phyloP scores from a whole-genome alignment of 2,113 vertebrate genomes.

The Todiramphus saurophagus region DNA sequence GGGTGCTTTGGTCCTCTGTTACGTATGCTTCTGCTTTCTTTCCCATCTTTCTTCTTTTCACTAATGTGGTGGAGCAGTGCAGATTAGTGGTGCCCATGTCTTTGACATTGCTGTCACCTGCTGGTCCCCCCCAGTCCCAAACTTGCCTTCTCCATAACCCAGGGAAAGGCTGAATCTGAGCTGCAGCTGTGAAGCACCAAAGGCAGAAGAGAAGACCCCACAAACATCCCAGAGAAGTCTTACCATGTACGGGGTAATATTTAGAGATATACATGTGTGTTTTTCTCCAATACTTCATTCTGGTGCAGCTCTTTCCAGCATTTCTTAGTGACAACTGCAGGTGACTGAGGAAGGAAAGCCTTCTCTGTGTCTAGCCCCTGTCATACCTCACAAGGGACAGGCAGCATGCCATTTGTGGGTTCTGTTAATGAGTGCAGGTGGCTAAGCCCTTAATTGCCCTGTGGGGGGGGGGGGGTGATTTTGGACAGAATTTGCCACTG shows the following conservation, averaged over 20 bases:
- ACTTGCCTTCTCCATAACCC: background rate
- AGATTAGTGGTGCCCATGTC: accelerated
- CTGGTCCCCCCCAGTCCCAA: background rate
- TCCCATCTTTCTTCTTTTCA: background rate
- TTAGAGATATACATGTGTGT: accelerated
- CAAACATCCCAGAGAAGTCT: background rate
- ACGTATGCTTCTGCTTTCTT: background rate
- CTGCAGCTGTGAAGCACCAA: background rate
- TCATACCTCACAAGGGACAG: accelerated
- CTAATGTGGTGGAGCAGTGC: background rate
- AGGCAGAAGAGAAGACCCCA: background rate
- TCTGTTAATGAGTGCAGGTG: background rate
- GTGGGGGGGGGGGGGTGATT: background rate
- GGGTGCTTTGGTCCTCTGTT: background rate
- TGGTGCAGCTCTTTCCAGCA: background rate
- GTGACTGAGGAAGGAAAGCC: background rate
- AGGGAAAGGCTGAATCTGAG: background rate
- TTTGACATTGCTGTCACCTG: background rate
- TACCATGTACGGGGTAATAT: accelerated
- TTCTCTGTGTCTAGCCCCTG: accelerated
- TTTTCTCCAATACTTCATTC: background rate
- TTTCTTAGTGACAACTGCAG: background rate
- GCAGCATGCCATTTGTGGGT: accelerated
- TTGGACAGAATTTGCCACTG: background rate
- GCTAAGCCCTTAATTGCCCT: background rate